Conservation (phyloP, 2,797 vertebrate species). For the Etheostoma perlongum region DNA sequence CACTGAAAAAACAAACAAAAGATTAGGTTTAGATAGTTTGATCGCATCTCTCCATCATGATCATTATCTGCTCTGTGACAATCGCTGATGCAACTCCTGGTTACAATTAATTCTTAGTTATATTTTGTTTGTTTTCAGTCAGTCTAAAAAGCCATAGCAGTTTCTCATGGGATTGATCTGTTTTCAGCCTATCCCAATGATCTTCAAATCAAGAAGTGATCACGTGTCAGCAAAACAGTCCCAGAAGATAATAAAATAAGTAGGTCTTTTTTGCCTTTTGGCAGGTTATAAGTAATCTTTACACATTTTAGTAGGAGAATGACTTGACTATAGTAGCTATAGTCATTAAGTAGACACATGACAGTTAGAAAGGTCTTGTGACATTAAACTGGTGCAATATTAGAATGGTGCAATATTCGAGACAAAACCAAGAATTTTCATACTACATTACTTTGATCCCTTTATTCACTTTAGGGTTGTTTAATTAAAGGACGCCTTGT, state of each 20-base stretch:
- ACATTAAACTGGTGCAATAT: not conserved
- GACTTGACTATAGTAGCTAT: not conserved
- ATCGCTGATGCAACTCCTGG: constrained; percentile 1
- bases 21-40: not conserved
- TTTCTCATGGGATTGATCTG: constrained; percentile 14
- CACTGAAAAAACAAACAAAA: not conserved
- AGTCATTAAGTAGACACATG: not conserved
- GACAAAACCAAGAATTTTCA: not conserved
- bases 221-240: constrained; percentile 39
- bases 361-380: not conserved
- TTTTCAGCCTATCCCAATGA: constrained; percentile 29
- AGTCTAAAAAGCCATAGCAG: not conserved
- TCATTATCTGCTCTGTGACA: not conserved
- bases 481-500: not conserved
- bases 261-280: not conserved
- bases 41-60: not conserved
- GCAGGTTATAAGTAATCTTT: not conserved
- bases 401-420: not conserved
- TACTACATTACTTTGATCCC: not conserved
- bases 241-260: constrained; percentile 17
- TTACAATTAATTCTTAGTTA: not conserved
- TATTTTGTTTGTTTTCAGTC: constrained; percentile 3
- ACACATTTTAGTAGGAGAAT: not conserved
- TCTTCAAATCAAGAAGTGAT: constrained; percentile 51
- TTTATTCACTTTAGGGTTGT: not conserved